These are phyloP conservation scores for Galeopsomyia nigrocyanea DNA, from an alignment of 2,888 invertebrate genomes.

Conservation along the genomic window DNA sequence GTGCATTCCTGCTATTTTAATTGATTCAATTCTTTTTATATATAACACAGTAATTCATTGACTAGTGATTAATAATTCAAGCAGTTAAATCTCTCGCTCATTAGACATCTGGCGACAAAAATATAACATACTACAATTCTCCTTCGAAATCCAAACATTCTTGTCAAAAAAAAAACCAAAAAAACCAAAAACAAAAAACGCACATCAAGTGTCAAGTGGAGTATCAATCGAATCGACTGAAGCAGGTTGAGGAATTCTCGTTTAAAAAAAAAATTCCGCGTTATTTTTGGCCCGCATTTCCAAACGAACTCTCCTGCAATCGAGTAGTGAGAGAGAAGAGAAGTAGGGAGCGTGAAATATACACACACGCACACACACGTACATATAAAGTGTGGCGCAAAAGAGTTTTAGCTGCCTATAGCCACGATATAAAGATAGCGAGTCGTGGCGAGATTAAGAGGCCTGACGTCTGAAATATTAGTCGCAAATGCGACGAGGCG, in stretches of 20 bases:
- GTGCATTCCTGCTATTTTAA: no score
- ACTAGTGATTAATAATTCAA: no score
- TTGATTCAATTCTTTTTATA: no score
- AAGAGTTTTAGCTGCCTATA: background rate
- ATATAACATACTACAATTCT: no score
- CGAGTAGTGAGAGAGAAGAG: slow-evolving; percentile 6
- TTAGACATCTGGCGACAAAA: no score
- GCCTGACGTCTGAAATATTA: slow-evolving; percentile 41
- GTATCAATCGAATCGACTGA: background rate
- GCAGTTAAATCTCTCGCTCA: no score
- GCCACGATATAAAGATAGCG: background rate
- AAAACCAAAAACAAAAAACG: no score
- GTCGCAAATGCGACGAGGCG: slow-evolving; percentile 38
- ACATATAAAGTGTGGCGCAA: no score
- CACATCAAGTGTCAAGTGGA: background rate
- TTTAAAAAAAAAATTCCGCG: slow-evolving; percentile 14
- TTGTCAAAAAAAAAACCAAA: no score
- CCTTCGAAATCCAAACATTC: no score
- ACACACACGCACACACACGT: background rate
- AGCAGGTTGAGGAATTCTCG: no score
- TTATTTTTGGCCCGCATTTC: slow-evolving; percentile 56
- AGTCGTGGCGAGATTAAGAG: background rate
- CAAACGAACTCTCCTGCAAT: slow-evolving; percentile 47
- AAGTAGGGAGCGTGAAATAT: background rate
- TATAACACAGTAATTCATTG: no score